Percentiles rank a stretch among this genome's conserved stretches.
Conservation (phyloP, 1,140 invertebrate genomes). For the Halesus radiatus region DNA sequence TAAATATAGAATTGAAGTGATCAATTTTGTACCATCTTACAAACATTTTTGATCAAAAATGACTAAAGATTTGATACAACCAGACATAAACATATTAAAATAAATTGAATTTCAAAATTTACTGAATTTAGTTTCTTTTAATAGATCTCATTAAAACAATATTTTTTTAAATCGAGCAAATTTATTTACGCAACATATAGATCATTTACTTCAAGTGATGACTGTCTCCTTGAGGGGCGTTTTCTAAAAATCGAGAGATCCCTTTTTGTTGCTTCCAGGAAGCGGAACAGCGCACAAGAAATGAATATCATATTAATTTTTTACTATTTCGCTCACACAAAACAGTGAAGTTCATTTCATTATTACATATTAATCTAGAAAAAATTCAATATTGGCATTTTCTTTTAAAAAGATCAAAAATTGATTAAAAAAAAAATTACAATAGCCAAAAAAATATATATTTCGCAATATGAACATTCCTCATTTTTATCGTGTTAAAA, state of each 20-base stretch:
- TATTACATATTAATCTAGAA: too few species aligned
- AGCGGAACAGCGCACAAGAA: too few species aligned
- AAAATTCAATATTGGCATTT: too few species aligned
- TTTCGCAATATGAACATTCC: too few species aligned
- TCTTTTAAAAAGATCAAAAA: too few species aligned
- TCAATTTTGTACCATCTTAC: slow-evolving; percentile 1
- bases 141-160: neutral
- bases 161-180: neutral
- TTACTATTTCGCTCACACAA: too few species aligned
- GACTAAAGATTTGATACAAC: neutral
- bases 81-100: neutral
- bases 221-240: neutral
- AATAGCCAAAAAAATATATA: too few species aligned
- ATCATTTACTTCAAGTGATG: neutral
- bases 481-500: too few species aligned
- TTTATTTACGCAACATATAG: neutral
- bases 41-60: neutral
- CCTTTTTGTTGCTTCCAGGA: too few species aligned
- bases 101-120: neutral
- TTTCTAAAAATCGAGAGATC: neutral
- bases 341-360: too few species aligned
- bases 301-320: too few species aligned
- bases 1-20: neutral
- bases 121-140: neutral
- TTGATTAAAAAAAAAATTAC: too few species aligned